A percentile compares a stretch with the other conserved stretches of the same genome.
Conservation (phyloP, 2,888 invertebrate genomes). For the Glyphotaelius pellucidus region DNA sequence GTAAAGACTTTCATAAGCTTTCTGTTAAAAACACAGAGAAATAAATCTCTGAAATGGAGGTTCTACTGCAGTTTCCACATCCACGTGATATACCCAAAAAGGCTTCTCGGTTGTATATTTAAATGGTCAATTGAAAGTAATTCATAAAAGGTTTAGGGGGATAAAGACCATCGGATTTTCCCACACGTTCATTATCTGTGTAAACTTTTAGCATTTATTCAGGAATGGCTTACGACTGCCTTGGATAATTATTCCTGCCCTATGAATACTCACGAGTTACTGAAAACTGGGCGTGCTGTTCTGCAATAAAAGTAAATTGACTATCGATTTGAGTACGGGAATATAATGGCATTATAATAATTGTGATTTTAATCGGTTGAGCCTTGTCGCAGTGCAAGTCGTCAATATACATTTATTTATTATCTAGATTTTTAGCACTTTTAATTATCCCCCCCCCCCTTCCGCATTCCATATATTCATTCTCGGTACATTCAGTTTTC, state of each 20-base stretch:
- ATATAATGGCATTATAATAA: not conserved
- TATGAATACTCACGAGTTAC: not conserved
- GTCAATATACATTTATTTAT: too few relatives aligned
- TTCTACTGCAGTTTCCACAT: not conserved
- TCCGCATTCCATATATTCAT: too few relatives aligned
- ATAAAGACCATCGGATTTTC: slow-evolving; percentile 12
- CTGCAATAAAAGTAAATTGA: not conserved
- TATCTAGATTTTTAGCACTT: too few relatives aligned
- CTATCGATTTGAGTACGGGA: not conserved
- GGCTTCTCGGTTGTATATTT: slow-evolving; percentile 17
- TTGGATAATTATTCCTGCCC: not conserved
- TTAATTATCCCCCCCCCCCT: too few relatives aligned
- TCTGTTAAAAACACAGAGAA: slow-evolving; percentile 11
- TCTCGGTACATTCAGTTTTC: too few relatives aligned
- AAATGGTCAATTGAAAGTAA: slow-evolving; percentile 38
- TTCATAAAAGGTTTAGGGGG: slow-evolving; percentile 37
- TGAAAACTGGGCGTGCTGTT: not conserved
- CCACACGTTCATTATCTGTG: slow-evolving; percentile 15
- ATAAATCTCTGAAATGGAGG: not conserved
- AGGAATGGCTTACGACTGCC: not conserved
- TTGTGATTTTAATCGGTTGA: not conserved
- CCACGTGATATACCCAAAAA: slow-evolving; percentile 9
- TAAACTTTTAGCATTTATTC: slow-evolving; percentile 19
- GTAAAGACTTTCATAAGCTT: slow-evolving; percentile 19
- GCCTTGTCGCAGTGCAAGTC: not conserved